Base-by-base conservation (phyloP, 2,888 invertebrate genomes). In the Drosophila macrospina region DNA sequence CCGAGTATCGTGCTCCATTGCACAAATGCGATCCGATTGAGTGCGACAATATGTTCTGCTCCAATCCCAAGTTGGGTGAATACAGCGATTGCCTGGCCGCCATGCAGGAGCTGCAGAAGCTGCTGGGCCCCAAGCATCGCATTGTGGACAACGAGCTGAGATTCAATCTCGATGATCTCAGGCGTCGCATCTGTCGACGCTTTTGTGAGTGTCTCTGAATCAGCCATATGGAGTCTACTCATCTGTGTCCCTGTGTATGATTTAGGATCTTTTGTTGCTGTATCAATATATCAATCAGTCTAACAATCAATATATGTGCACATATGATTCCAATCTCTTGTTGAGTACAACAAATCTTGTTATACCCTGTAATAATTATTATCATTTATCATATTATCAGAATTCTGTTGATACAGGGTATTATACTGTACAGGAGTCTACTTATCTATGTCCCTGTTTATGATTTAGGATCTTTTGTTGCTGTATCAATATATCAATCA, bases 81-180 rank as follows among this genome's bases (percentile, higher is more conserved):
- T 84, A 70, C 37, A 63, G 66, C 24, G 85, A 86, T 0, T 86
- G 69, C 7, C 15, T 86, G 5, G 15, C 39, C 2, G 81, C 78
- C 4, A 69, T 86, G 64, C 36, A 77, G 4, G n/a, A 63, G 1
- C 6, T 81, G 4, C 86, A 88, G 15, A 24, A 45, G 5, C 16
- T 67, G 5, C 51, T 81, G 4, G 73, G 73, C 0, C 44, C 60
- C 36, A 48, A 59, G 5, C 64, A 73, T 34, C 13, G 20, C 0
- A 76, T 70, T 10, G 28, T 50, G 0, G 34, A 63, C 8, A 70
- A 70, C 20, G 56, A 68, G 37, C 7, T 82, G 24, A 10, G 55
- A 20, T 63, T 65, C 24, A 47, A 79, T 37, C 15, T 88, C 2
- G 24, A 69, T 11, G 66, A 88, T 54, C 56, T 82, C 1, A 55